phyloP scores from a whole-genome alignment of 1,140 invertebrate genomes.

The Philopotamus ludificatus region DNA sequence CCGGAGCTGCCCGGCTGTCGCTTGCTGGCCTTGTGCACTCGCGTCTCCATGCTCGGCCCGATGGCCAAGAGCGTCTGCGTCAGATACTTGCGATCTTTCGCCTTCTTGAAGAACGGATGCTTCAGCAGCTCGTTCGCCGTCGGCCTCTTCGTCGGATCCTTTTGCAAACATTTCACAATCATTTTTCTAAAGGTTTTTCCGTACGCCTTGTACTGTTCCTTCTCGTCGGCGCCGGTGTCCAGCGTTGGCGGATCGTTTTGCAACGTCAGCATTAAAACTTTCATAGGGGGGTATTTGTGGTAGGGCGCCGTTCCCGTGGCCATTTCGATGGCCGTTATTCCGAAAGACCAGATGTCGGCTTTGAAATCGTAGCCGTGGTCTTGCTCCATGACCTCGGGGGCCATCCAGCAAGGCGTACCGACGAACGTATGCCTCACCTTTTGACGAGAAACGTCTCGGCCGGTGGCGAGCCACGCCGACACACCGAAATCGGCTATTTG shows the following conservation, averaged over 20 bases:
- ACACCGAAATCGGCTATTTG: conserved; percentile 98
- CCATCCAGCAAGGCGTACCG: conserved; percentile 99
- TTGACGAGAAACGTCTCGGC: conserved; percentile 87
- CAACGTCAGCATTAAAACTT: conserved; percentile 96
- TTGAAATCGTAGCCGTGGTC: conserved; percentile 99
- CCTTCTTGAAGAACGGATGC: conserved; percentile 99
- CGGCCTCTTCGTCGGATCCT: conserved; percentile 92
- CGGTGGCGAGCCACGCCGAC: conserved; percentile 90
- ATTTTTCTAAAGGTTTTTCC: conserved; percentile 97
- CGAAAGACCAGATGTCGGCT: conserved; percentile 99
- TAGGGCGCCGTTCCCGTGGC: conserved; percentile 99
- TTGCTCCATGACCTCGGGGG: conserved; percentile 99
- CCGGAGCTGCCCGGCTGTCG: conserved; percentile 84
- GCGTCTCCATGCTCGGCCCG: conserved; percentile 77
- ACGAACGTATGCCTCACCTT: conserved; percentile 97
- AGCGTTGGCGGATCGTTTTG: conserved; percentile 98
- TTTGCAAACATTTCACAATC: conserved; percentile 94
- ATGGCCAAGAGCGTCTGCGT: conserved; percentile 82
- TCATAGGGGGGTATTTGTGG: conserved; percentile 99
- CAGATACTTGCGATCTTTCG: conserved; percentile 95
- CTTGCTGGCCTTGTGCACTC: conserved; percentile 70
- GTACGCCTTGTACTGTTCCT: conserved; percentile 98
- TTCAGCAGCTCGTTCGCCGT: conserved; percentile 97
- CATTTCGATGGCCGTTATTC: conserved; percentile 99
- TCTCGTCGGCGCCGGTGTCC: conserved; percentile 91